A percentile compares a stretch with the other conserved stretches of the same genome.
Evolutionary conservation across 2,113 vertebrate genomes (phyloP).

Genomic region (Pongo pygmaeus): DNA sequence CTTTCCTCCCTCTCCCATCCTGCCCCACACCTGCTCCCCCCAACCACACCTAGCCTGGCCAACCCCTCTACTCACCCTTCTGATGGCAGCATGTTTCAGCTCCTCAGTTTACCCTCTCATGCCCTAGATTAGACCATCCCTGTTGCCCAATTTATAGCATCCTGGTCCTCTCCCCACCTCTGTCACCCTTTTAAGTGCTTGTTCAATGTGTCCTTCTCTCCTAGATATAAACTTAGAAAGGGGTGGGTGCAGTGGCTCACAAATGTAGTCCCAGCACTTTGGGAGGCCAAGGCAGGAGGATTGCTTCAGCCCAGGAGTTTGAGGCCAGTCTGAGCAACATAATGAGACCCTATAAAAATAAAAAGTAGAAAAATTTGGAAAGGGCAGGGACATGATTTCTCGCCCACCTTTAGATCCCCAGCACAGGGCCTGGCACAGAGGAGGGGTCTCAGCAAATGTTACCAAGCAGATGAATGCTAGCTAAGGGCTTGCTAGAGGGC

Average conservation of each 20-base stretch:
- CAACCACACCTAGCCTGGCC: neutral
- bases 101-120: fast-evolving
- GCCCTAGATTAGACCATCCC: neutral
- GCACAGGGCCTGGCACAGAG: neutral
- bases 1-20: no score
- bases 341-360: no score
- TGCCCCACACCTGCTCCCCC: neutral
- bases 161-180: neutral
- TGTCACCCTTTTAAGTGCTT: neutral
- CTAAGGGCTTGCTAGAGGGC: neutral
- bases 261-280: no score
- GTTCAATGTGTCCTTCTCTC: neutral
- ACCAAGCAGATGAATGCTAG: fast-evolving
- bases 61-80: neutral
- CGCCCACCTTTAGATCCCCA: neutral
- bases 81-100: neutral
- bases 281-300: no score
- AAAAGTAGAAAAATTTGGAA: neutral
- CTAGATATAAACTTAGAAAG: neutral
- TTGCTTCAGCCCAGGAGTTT: no score
- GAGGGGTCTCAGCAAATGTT: neutral
- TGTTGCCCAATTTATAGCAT: fast-evolving
- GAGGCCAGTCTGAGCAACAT: no score
- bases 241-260: no score
- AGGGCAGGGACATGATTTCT: neutral